Evolutionary conservation across 2,797 vertebrate species (phyloP), one percentile per base, ranked within the genome.

Genomic region (Falco biarmicus): DNA sequence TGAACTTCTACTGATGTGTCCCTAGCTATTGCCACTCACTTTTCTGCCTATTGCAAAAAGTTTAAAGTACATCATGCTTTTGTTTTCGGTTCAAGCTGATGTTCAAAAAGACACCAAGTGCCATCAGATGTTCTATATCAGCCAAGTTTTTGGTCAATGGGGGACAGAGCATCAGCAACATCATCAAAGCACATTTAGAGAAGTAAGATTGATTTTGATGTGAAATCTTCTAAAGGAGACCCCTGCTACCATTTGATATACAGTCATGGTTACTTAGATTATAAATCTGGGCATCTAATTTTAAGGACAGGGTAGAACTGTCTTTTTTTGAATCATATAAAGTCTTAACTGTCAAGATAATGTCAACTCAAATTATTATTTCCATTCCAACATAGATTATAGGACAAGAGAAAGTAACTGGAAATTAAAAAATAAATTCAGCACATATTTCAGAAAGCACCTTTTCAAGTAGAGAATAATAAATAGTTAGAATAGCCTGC

Each of bases 361-460:
- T 95, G 93, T 92, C 96, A 97, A 91, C 59, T 91, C 90, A 91
- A 97, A 97, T 97, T 96, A 98, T 97, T 97, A 97, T 97, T 98
- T 98, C 86, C 93, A 95, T 98, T 94, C 92, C 93, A 95, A 90
- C 57, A 90, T 28, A 95, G 91, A 97, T 97, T 97, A 97, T 89
- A 95, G 90, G 87, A 96, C 92, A 96, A 89, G 69, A 95, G 93
- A 96, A 88, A 34, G 97, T 97, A 97, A 97, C 93, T 95, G 89
- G 48, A 97, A 98, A 97, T 97, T 92, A 96, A 98, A 98, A 97
- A 97, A 95, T 96, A 97, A 98, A 97, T 97, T 97, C 94, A 87
- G 77, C 85, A 94, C 82, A 96, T 97, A 93, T 97, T 98, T 98
- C 96, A 98, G 95, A 98, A 97, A 97, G 73, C 79, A 97, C 69